Percentiles rank a stretch among this genome's conserved stretches.
Evolutionary conservation across 1,140 invertebrate species (phyloP).

Genomic region (Dendrolimus punctatus): DNA sequence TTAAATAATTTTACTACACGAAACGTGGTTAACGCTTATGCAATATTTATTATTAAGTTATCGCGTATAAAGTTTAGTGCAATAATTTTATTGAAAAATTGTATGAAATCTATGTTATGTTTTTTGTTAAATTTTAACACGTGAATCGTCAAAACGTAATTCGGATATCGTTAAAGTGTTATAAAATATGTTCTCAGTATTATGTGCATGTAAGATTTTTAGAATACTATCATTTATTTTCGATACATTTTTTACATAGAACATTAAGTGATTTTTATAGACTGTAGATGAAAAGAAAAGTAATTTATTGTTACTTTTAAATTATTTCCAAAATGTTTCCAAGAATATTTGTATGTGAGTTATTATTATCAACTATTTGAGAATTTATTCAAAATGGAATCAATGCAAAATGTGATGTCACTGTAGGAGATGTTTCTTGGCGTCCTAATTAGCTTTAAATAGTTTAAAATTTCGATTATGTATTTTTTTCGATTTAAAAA

Average conservation of each 20-base stretch:
- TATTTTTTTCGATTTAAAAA: not conserved
- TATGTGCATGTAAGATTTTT: constrained; percentile 63
- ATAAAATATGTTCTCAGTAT: constrained; percentile 62
- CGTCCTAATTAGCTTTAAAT: constrained; percentile 68
- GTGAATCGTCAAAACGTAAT: constrained; percentile 38
- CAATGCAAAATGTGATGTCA: constrained; percentile 28
- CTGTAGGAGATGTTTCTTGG: constrained; percentile 32
- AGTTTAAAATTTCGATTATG: constrained; percentile 16
- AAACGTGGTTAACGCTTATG: constrained; percentile 62
- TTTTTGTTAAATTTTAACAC: constrained; percentile 51
- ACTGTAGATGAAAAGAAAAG: constrained; percentile 54
- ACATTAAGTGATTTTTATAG: constrained; percentile 58
- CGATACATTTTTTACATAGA: constrained; percentile 49
- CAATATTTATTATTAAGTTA: constrained; percentile 70
- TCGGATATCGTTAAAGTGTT: constrained; percentile 38
- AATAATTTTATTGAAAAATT: constrained; percentile 68
- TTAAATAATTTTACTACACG: constrained; percentile 53
- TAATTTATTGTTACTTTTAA: constrained; percentile 68
- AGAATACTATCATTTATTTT: constrained; percentile 59
- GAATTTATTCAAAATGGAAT: constrained; percentile 25
- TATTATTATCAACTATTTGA: constrained; percentile 20
- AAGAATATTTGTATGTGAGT: constrained; percentile 45
- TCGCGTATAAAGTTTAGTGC: constrained; percentile 59
- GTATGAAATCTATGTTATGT: constrained; percentile 60
- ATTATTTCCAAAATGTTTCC: constrained; percentile 62